Conservation (phyloP, 2,113 vertebrate genomes). For the Ailurus styani region DNA sequence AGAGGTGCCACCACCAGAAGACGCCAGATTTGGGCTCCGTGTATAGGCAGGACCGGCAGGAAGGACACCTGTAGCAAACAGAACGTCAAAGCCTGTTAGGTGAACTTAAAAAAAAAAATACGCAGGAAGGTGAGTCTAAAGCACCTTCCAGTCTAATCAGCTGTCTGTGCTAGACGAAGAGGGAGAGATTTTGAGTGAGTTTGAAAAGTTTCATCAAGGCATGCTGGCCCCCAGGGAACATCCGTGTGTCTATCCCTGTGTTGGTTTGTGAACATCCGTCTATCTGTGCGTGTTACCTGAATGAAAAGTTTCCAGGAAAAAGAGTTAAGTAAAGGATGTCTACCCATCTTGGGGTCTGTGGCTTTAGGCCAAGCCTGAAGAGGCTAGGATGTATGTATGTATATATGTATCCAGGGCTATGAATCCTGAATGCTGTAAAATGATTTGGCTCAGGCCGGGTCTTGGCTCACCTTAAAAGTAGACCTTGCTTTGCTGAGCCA, state of each 20-base stretch:
- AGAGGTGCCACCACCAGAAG: not conserved
- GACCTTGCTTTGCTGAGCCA: not conserved
- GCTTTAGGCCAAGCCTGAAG: not conserved
- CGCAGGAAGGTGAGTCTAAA: rapidly evolving
- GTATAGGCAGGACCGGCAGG: not conserved
- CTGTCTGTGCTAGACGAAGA: not conserved
- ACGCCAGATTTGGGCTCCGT: not conserved
- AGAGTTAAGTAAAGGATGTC: not conserved
- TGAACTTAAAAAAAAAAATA: no score
- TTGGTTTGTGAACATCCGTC: not conserved
- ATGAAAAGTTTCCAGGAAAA: not conserved
- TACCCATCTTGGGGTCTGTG: not conserved
- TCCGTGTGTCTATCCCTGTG: not conserved
- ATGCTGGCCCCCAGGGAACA: not conserved
- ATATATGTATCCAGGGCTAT: no score
- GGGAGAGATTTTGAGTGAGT: not conserved
- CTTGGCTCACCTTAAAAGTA: not conserved
- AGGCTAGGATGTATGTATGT: not conserved
- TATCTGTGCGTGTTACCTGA: not conserved
- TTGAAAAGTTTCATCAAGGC: not conserved
- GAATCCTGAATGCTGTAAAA: not conserved
- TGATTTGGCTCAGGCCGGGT: not conserved
- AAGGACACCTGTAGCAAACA: not conserved
- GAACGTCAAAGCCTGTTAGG: not conserved
- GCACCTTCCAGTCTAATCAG: not conserved